Conservation (phyloP, 2,797 vertebrate genomes). For the Eulemur coronatus region DNA sequence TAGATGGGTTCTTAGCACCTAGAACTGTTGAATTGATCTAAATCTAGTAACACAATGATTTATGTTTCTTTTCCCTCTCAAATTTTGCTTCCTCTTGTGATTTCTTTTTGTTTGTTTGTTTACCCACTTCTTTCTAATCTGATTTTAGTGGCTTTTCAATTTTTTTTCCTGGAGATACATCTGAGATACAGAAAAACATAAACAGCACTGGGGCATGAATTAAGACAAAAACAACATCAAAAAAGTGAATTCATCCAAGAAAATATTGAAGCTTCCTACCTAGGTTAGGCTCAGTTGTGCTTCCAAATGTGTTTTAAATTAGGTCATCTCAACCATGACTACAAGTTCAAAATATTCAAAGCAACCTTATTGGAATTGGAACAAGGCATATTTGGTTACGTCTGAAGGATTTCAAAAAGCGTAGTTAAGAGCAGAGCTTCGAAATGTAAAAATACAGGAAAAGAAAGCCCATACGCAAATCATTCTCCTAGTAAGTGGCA, state of each 20-base stretch:
- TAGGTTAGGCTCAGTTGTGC: constrained; percentile 38
- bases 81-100: neutral
- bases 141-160: neutral
- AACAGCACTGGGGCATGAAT: neutral
- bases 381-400: constrained; percentile 64
- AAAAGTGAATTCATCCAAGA: neutral
- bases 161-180: neutral
- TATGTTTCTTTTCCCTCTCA: neutral
- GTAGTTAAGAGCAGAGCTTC: constrained; percentile 66
- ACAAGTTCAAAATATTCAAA: constrained; percentile 74
- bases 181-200: neutral
- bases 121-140: neutral
- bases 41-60: neutral
- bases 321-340: constrained; percentile 69
- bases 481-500: neutral
- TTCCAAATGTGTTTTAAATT: constrained; percentile 79
- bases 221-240: constrained; percentile 37
- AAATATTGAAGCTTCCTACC: constrained; percentile 18
- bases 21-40: neutral
- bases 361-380: constrained; percentile 69
- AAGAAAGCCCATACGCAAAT: constrained; percentile 9
- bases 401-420: constrained; percentile 55
- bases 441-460: constrained; percentile 67
- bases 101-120: neutral
- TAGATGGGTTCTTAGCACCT: neutral